Conservation (phyloP, 2,888 invertebrate species). For the Argyresthia goedartella region DNA sequence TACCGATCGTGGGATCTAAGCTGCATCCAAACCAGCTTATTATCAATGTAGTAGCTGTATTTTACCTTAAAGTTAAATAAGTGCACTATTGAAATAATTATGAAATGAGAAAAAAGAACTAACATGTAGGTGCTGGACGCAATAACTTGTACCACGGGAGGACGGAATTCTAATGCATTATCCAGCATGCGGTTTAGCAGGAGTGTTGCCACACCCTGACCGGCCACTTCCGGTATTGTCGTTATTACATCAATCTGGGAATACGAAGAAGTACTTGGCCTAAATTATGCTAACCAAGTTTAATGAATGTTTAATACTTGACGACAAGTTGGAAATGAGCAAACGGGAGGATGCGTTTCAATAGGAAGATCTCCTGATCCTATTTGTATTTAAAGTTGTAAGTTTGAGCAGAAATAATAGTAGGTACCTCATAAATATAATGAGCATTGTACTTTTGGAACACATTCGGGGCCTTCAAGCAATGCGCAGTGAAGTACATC, state of each 20-base stretch:
- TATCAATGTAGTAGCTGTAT: too few relatives aligned
- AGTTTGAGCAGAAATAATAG: too few relatives aligned
- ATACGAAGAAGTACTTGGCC: slow-evolving; percentile 9
- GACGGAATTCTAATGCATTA: slow-evolving; percentile 53
- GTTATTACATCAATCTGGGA: slow-evolving; percentile 57
- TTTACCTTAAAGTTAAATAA: too few relatives aligned
- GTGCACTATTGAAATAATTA: too few relatives aligned
- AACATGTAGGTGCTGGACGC: slow-evolving; percentile 59
- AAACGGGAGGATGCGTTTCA: too few relatives aligned
- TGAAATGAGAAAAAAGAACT: slow-evolving; percentile 14
- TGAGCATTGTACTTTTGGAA: slow-evolving; percentile 49
- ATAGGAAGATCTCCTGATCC: too few relatives aligned
- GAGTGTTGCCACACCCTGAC: slow-evolving; percentile 52
- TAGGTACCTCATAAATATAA: slow-evolving; percentile 62
- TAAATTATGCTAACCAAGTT: too few relatives aligned
- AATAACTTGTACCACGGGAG: slow-evolving; percentile 53
- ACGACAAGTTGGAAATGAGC: too few relatives aligned
- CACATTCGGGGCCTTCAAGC: slow-evolving; percentile 51
- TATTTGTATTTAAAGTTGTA: too few relatives aligned
- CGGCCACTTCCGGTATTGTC: slow-evolving; percentile 51
- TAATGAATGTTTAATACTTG: too few relatives aligned
- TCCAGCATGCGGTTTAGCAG: slow-evolving; percentile 41
- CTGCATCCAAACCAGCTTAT: too few relatives aligned
- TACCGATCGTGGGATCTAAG: too few relatives aligned
- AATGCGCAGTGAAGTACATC: slow-evolving; percentile 64